Evolutionary conservation across 2,888 invertebrate species (phyloP).

Genomic region (Euzetes globulus): DNA sequence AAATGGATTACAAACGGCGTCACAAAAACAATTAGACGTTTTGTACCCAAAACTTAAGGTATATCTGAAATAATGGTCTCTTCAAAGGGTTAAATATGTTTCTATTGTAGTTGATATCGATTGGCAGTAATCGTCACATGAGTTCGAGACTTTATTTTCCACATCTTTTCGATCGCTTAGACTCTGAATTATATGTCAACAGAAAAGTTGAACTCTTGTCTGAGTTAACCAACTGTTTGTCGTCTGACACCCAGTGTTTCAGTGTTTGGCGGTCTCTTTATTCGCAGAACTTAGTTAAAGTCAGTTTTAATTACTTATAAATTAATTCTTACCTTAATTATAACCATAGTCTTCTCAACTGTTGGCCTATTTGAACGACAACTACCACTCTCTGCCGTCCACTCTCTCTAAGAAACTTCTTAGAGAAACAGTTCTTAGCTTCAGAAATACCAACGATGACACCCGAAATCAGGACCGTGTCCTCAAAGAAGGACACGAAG

Average conservation of each 20-base stretch:
- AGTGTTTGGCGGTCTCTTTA: slow-evolving; percentile 62
- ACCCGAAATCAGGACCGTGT: slow-evolving; percentile 43
- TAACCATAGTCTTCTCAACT: slow-evolving; percentile 50
- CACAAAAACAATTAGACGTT: slow-evolving; percentile 45
- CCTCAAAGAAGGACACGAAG: slow-evolving; percentile 41
- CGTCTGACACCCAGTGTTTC: slow-evolving; percentile 58
- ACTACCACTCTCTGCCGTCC: slow-evolving; percentile 43
- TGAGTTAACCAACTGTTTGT: slow-evolving; percentile 57
- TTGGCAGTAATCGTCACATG: background rate
- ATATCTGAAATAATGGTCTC: background rate
- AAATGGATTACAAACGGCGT: slow-evolving; percentile 43
- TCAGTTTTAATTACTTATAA: slow-evolving; percentile 47
- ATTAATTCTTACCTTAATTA: background rate
- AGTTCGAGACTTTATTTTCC: slow-evolving; percentile 8
- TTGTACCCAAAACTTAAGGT: slow-evolving; percentile 45
- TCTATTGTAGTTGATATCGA: slow-evolving; percentile 1
- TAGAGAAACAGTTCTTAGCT: slow-evolving; percentile 51
- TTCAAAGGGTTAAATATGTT: background rate
- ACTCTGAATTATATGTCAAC: background rate
- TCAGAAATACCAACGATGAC: slow-evolving; percentile 49
- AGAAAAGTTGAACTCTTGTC: slow-evolving; percentile 47
- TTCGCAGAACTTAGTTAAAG: slow-evolving; percentile 59
- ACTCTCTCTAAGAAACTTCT: slow-evolving; percentile 49
- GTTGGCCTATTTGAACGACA: slow-evolving; percentile 51
- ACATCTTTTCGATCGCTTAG: background rate